Base-by-base conservation (phyloP, 2,888 invertebrate genomes). In the Caenorhabditis sp. region DNA sequence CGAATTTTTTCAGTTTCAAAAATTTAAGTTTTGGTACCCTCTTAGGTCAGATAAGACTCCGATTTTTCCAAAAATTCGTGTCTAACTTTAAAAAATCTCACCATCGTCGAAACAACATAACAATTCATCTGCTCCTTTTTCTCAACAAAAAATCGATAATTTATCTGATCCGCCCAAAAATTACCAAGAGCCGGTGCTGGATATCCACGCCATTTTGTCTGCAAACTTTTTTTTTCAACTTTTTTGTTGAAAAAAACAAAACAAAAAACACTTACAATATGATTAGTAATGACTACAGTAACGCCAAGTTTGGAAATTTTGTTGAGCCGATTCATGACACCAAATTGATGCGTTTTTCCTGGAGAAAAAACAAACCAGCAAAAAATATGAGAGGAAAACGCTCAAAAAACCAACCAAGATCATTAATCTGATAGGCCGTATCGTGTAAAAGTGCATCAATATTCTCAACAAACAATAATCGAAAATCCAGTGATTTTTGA, bases 251-350 rank as follows among this genome's bases (percentile, higher is more conserved):
- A n/a, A n/a, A n/a, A n/a, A n/a, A n/a, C n/a, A n/a, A 49, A 27
- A 23, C 23, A 36, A 24, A 27, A 21, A 26, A 27, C 58, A 17
- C 62, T 53, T 26, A 78, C 78, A 36, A 76, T 59, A 61, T 78
- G 78, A 59, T 76, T 78, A 8, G 76, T 72, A 1, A 74, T 26
- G 4, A 76, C 23, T 1, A 78, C 66, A 2, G 76, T 74, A 10
- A 63, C 27, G 3, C 71, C 76, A 12, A 43, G 14, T 12, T 50
- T 36, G 0, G 63, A 58, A 27, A 73, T 43, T 24, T 57, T 68
- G 5, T 53, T 21, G 1, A 78, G 21, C 6, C 37, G 21, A 1
- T 71, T 66, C 1, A 36, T 14, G 0, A 66, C 17, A 1, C 59
- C 66, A 3, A 50, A 27, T 60, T 74, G 74, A 2, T 50, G 14